Evolutionary conservation across 2,888 invertebrate genomes (phyloP), one percentile per base, ranked within the genome.

Genomic region (Drosophila neotestacea): DNA sequence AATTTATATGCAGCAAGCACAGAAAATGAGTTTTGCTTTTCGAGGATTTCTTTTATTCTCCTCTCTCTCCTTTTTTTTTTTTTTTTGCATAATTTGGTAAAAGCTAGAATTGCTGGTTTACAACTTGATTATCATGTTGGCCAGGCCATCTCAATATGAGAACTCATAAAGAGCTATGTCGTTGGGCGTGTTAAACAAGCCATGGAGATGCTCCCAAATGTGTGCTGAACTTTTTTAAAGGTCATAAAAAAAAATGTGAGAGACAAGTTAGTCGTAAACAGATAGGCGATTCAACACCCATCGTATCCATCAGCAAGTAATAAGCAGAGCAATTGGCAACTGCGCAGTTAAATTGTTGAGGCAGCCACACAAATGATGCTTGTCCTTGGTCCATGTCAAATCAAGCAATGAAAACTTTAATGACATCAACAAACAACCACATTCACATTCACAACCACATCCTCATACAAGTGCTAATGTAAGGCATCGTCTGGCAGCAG

Each of bases 1-100:
- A 72, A 81, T 88, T 88, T 88, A 77, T 79, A 85, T 88, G 81
- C 79, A 75, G 52, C 69, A 54, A 64, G 55, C 68, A 65, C 63
- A 30, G 47, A 44, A 73, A 61, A 68, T 67, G 54, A 76, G 76
- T 75, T 85, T 68, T 48, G 41, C 36, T 62, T 16, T 50, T 42
- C 10, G 34, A 38, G 30, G 16, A 11, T 56, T 55, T 63, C 9
- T 11, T 32, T 27, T 38, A 4, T 10, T n/a, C 16, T 22, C 22
- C 22, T 16, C 2, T 22, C 22, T 22, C 3, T 22, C 2, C 22
- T 22, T 22, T 0, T 1, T 3, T 46, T 13, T 16, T 46, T 22
- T 4, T 22, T n/a, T 28, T 13, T 44, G 54, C 42, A 61, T 61
- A 61, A 61, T 54, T 61, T 61, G 44, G 42, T 44, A 7, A 27